phyloP scores from a whole-genome alignment of 1,140 invertebrate species.

The Hylyphantes graminicola region DNA sequence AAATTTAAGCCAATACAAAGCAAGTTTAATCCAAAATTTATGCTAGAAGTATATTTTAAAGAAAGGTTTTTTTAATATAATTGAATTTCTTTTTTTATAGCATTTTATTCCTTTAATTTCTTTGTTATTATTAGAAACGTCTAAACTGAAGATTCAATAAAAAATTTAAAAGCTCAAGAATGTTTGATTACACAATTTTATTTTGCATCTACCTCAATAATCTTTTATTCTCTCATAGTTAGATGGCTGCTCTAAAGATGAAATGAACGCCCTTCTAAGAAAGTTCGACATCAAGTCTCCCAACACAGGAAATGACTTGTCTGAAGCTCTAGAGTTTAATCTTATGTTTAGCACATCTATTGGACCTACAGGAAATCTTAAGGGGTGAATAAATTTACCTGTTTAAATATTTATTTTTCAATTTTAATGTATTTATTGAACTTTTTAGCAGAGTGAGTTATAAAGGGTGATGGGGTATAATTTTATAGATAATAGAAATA shows the following conservation, averaged over 20 bases:
- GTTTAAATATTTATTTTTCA: neutral
- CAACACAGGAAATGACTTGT: constrained; percentile 91
- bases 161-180: no score
- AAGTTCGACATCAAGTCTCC: constrained; percentile 96
- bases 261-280: constrained; percentile 85
- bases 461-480: neutral
- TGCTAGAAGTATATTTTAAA: no score
- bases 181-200: no score
- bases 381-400: constrained; percentile 74
- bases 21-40: no score
- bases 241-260: constrained; percentile 88
- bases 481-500: neutral
- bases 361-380: constrained; percentile 92
- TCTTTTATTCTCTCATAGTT: constrained; percentile 68
- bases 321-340: constrained; percentile 97
- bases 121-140: neutral
- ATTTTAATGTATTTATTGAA: neutral
- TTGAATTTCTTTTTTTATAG: no score
- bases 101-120: no score
- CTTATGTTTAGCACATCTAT: constrained; percentile 98
- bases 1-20: no score
- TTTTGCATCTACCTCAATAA: neutral
- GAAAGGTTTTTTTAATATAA: no score
- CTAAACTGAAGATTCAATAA: neutral
- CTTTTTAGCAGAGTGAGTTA: neutral